Evolutionary conservation across 2,797 vertebrate species (phyloP).

Genomic region (Petrocephalus schoutedeni): DNA sequence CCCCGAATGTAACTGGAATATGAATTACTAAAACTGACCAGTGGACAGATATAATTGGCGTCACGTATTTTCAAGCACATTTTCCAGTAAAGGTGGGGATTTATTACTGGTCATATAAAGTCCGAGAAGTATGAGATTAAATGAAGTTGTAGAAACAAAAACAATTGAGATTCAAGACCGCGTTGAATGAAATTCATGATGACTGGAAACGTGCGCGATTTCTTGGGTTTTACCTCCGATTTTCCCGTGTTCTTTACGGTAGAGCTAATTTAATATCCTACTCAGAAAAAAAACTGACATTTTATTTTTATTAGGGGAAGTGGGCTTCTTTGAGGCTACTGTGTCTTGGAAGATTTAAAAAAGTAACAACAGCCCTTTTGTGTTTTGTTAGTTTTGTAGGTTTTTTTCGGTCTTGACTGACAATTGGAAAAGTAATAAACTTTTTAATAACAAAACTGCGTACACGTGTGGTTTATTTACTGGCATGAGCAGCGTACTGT

Average conservation of each 20-base stretch:
- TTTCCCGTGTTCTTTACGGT: slow-evolving; percentile 1
- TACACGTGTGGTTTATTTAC: slow-evolving; percentile 16
- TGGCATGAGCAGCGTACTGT: neutral
- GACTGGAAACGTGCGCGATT: neutral
- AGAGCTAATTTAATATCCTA: neutral
- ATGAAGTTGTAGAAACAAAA: neutral
- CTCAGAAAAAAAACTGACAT: neutral
- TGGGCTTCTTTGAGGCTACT: neutral
- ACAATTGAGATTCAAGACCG: neutral
- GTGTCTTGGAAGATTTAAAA: slow-evolving; percentile 2
- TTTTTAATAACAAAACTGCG: slow-evolving; percentile 30
- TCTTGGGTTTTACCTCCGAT: neutral
- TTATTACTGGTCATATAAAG: neutral
- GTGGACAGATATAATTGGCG: neutral
- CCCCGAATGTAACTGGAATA: neutral
- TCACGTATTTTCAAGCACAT: neutral
- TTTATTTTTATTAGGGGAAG: slow-evolving; percentile 9
- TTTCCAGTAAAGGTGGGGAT: slow-evolving; percentile 11
- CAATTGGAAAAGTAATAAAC: slow-evolving; percentile 31
- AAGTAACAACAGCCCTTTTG: slow-evolving; percentile 18
- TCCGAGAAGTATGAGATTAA: neutral
- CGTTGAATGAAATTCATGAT: neutral
- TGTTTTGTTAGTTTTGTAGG: slow-evolving; percentile 24
- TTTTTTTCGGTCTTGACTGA: slow-evolving; percentile 21
- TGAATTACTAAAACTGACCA: neutral